Evolutionary conservation across 2,797 vertebrate genomes (phyloP).

Genomic region (Sebastiscus tertius): DNA sequence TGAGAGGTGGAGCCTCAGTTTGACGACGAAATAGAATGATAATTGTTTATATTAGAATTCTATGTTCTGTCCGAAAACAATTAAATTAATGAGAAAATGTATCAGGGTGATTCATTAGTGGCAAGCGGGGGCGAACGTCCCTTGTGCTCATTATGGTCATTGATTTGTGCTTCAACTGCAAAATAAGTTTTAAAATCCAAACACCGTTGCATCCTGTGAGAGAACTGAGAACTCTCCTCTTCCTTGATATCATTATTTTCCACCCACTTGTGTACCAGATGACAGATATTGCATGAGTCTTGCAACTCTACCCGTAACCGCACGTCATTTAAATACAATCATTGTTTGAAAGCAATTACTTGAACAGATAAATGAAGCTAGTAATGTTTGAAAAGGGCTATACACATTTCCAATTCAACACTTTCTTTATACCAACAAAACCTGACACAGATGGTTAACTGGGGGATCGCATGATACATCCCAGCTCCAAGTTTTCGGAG

Average conservation of each 20-base stretch:
- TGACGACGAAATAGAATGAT: no score
- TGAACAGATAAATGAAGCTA: slow-evolving; percentile 6
- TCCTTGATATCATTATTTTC: background rate
- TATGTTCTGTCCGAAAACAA: background rate
- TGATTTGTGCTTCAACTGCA: background rate
- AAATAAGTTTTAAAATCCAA: background rate
- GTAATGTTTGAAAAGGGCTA: slow-evolving; percentile 1
- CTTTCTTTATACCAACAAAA: slow-evolving; percentile 6
- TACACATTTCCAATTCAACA: slow-evolving; percentile 1
- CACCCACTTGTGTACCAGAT: background rate
- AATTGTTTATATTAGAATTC: background rate
- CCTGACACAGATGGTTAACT: slow-evolving; percentile 24
- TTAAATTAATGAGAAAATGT: background rate
- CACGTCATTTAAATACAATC: slow-evolving; percentile 1
- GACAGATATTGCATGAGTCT: background rate
- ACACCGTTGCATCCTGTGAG: background rate
- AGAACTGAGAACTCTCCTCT: background rate
- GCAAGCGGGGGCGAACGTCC: no score
- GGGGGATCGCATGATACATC: background rate
- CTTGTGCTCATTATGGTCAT: background rate
- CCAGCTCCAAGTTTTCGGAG: slow-evolving; percentile 4
- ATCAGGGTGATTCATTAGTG: no score
- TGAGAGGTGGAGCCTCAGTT: no score
- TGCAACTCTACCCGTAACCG: background rate
- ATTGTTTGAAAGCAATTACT: slow-evolving; percentile 28